Evolutionary conservation across 1,140 invertebrate genomes (phyloP).

Genomic region (Caenorhabditis latens): DNA sequence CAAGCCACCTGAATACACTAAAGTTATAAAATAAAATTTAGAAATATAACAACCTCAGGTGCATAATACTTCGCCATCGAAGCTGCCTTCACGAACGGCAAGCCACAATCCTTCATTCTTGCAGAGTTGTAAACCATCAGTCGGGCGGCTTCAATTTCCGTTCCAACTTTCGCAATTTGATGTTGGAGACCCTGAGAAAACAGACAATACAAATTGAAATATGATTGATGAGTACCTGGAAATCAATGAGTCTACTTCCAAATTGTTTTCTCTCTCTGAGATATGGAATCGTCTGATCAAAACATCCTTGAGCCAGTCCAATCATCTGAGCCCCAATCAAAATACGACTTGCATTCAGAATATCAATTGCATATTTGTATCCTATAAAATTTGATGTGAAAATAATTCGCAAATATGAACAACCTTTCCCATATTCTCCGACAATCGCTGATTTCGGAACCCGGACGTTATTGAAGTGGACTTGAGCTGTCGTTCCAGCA

Average conservation of each 20-base stretch:
- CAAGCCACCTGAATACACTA: slow-evolving; percentile 25
- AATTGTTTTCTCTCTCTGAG: slow-evolving; percentile 93
- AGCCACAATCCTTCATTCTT: slow-evolving; percentile 78
- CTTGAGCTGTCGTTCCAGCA: slow-evolving; percentile 87
- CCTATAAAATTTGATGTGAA: slow-evolving; percentile 84
- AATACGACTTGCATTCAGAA: slow-evolving; percentile 93
- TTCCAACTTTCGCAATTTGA: slow-evolving; percentile 89
- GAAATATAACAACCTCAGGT: slow-evolving; percentile 77
- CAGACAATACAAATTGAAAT: neutral
- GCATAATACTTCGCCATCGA: slow-evolving; percentile 94
- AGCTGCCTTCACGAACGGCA: slow-evolving; percentile 87
- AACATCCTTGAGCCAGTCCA: slow-evolving; percentile 90
- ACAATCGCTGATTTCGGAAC: slow-evolving; percentile 79
- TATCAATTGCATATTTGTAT: slow-evolving; percentile 94
- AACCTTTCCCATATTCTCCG: slow-evolving; percentile 73
- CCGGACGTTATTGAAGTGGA: slow-evolving; percentile 93
- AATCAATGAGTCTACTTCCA: slow-evolving; percentile 88
- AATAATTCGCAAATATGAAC: slow-evolving; percentile 73
- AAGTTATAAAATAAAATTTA: neutral
- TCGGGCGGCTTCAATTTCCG: slow-evolving; percentile 89
- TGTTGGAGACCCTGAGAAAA: slow-evolving; percentile 89
- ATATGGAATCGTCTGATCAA: slow-evolving; percentile 92
- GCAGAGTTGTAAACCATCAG: slow-evolving; percentile 94
- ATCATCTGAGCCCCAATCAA: slow-evolving; percentile 96
- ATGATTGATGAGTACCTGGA: slow-evolving; percentile 83